phyloP scores from a whole-genome alignment of 2,888 invertebrate genomes.

The Ptychoptera albimana region DNA sequence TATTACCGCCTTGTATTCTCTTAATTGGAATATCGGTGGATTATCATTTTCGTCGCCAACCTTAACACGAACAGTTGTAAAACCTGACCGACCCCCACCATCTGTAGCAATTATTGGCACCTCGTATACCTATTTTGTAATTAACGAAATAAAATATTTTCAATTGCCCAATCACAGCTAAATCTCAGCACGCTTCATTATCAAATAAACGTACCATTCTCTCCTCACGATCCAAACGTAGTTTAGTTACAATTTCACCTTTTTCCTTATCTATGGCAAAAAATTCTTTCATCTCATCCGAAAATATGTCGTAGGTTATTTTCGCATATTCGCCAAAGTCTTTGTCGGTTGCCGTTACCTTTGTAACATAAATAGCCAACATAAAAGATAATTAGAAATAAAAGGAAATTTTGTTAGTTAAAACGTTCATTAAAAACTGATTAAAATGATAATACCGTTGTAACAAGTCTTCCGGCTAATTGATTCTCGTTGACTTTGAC shows the following conservation, averaged over 20 bases:
- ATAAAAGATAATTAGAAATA: not conserved
- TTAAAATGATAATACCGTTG: slow-evolving; percentile 33
- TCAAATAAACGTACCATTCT: slow-evolving; percentile 26
- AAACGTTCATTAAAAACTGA: not conserved
- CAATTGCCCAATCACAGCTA: not conserved
- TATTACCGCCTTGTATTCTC: slow-evolving; percentile 62
- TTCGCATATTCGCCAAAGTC: slow-evolving; percentile 65
- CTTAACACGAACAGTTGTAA: slow-evolving; percentile 59
- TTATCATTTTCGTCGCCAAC: slow-evolving; percentile 76
- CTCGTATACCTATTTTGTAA: slow-evolving; percentile 32
- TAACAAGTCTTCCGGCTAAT: slow-evolving; percentile 55
- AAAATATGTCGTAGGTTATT: slow-evolving; percentile 63
- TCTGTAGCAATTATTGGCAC: slow-evolving; percentile 71
- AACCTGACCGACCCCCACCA: slow-evolving; percentile 60
- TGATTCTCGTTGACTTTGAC: slow-evolving; percentile 70
- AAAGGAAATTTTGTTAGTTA: slow-evolving; percentile 3
- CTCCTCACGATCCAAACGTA: slow-evolving; percentile 57
- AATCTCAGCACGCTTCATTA: slow-evolving; percentile 25
- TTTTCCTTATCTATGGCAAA: slow-evolving; percentile 56
- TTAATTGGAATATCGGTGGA: slow-evolving; percentile 55
- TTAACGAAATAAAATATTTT: not conserved
- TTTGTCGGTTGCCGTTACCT: slow-evolving; percentile 63
- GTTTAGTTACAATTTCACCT: slow-evolving; percentile 54
- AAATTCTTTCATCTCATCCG: slow-evolving; percentile 50
- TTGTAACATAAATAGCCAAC: slow-evolving; percentile 7